These are phyloP conservation scores for Oscheius onirici DNA, from an alignment of 2,888 invertebrate species.

Conservation along the genomic window DNA sequence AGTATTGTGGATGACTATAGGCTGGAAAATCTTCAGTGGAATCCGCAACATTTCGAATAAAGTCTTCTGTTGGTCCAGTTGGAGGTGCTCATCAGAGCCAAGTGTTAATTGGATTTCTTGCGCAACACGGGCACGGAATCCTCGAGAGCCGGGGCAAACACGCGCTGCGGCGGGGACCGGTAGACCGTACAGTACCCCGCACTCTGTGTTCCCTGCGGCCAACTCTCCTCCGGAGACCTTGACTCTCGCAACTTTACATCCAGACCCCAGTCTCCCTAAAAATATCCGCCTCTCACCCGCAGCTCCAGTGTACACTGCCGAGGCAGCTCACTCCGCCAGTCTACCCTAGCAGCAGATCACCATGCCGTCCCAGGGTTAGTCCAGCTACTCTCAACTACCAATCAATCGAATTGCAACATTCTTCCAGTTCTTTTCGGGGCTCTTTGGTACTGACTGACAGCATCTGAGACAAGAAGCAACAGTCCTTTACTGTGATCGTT, in stretches of 20 bases:
- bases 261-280: slow-evolving; percentile 25
- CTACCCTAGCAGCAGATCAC: slow-evolving; percentile 22
- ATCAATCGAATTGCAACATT: no score
- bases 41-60: no score
- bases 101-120: background rate
- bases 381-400: background rate
- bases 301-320: slow-evolving; percentile 21
- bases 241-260: slow-evolving; percentile 35
- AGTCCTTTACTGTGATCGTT: no score
- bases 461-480: no score
- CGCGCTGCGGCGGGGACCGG: background rate
- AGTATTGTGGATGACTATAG: no score
- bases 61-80: background rate
- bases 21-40: background rate
- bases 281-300: slow-evolving; percentile 33
- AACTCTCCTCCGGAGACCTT: background rate
- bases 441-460: no score
- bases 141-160: slow-evolving; percentile 15
- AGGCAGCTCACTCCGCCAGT: slow-evolving; percentile 33
- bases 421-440: no score
- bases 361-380: slow-evolving; percentile 36
- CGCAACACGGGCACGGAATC: slow-evolving; percentile 3
- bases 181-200: slow-evolving; percentile 6
- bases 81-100: background rate
- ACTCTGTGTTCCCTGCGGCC: background rate